These are phyloP conservation scores for Sinosuthora webbiana DNA, from an alignment of 2,113 vertebrate species.

Conservation along the genomic window DNA sequence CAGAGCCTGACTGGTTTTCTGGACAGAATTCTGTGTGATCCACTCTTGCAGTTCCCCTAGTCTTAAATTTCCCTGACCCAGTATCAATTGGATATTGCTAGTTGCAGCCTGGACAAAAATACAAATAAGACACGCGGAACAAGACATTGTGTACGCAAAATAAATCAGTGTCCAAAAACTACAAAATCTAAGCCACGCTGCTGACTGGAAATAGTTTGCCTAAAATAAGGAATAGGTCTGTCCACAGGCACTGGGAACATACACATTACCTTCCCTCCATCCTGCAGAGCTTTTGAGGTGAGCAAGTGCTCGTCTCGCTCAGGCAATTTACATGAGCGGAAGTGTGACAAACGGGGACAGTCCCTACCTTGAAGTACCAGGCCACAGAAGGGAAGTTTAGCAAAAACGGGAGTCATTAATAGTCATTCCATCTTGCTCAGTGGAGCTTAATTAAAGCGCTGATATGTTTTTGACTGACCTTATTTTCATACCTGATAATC, in stretches of 20 bases:
- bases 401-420: constrained; percentile 57
- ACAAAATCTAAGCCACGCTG: background rate
- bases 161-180: background rate
- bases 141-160: background rate
- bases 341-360: constrained; percentile 69
- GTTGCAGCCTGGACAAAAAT: background rate
- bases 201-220: background rate
- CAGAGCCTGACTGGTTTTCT: background rate
- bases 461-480: constrained; percentile 65
- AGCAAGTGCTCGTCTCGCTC: background rate
- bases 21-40: background rate
- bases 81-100: background rate
- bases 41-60: background rate
- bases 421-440: constrained; percentile 45
- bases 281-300: background rate
- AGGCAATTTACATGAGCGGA: constrained; percentile 75
- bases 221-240: constrained; percentile 43
- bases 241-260: background rate
- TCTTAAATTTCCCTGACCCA: background rate
- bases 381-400: constrained; percentile 74
- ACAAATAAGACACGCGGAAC: background rate
- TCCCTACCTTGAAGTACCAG: constrained; percentile 71
- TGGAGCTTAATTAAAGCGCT: constrained; percentile 68
- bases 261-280: background rate
- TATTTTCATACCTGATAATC: constrained; percentile 68